Conservation (phyloP, 2,113 vertebrate species). For the Progne subis region DNA sequence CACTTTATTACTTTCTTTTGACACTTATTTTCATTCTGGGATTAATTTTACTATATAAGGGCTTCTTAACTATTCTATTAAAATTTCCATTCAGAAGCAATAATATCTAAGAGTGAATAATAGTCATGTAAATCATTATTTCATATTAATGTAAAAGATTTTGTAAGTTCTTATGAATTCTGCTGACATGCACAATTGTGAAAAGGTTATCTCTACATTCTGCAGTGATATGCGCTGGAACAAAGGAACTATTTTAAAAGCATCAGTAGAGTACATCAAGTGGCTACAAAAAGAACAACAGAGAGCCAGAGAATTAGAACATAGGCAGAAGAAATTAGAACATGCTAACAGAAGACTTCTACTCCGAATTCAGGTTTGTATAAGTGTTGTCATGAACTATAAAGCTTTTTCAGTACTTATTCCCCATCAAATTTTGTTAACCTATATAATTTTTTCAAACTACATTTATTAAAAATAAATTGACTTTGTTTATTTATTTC, state of each 20-base stretch:
- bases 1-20: conserved; percentile 84
- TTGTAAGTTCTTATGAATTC: conserved; percentile 93
- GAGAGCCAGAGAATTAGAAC: conserved; percentile 91
- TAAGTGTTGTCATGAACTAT: not conserved
- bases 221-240: conserved; percentile 99
- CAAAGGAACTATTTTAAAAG: conserved; percentile 99
- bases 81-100: conserved; percentile 96
- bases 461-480: not conserved
- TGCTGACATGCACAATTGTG: conserved; percentile 89
- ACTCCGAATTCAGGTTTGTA: conserved; percentile 94
- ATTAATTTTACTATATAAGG: conserved; percentile 98
- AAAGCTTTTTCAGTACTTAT: conserved; percentile 11
- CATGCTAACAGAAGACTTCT: conserved; percentile 90
- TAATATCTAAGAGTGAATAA: conserved; percentile 98
- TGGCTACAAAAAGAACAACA: conserved; percentile 99
- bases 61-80: conserved; percentile 99
- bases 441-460: conserved; percentile 32
- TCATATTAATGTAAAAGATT: conserved; percentile 91
- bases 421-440: conserved; percentile 27
- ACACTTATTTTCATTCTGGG: conserved; percentile 96
- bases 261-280: conserved; percentile 99
- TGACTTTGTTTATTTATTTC: not conserved
- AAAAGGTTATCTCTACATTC: conserved; percentile 92
- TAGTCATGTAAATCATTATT: conserved; percentile 96
- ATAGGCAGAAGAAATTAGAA: conserved; percentile 95